These are phyloP conservation scores for Vipera ursinii DNA, from an alignment of 2,797 vertebrate species.

Conservation along the genomic window DNA sequence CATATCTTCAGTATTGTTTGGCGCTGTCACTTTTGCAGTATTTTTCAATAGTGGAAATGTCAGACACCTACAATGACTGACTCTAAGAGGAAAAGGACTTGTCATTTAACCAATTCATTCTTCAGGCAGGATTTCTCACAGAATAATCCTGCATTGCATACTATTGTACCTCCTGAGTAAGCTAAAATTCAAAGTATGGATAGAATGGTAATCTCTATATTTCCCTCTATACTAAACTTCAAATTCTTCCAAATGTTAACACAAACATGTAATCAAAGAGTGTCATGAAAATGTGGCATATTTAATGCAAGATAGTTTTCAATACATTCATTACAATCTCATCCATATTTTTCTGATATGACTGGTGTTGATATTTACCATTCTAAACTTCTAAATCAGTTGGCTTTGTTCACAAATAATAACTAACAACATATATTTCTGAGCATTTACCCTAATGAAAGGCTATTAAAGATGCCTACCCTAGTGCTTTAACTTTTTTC, in stretches of 20 bases:
- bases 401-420: not conserved
- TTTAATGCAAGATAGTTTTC: not conserved
- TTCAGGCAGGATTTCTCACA: slow-evolving; percentile 42
- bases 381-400: not conserved
- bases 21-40: slow-evolving; percentile 50
- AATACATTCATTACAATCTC: not conserved
- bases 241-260: not conserved
- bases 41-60: slow-evolving; percentile 58
- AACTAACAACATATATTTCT: not conserved
- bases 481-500: not conserved
- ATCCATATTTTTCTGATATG: not conserved
- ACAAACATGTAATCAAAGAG: not conserved
- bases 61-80: slow-evolving; percentile 50
- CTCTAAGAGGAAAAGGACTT: slow-evolving; percentile 30
- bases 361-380: not conserved
- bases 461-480: not conserved
- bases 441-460: too few relatives aligned
- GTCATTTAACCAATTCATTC: slow-evolving; percentile 32
- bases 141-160: slow-evolving; percentile 36
- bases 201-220: not conserved
- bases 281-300: not conserved
- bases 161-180: slow-evolving; percentile 40
- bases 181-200: not conserved
- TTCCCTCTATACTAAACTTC: not conserved
- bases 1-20: slow-evolving; percentile 42